Evolutionary conservation across 1,140 invertebrate species (phyloP).

Genomic region (Ceratoteleas bidentatus): DNA sequence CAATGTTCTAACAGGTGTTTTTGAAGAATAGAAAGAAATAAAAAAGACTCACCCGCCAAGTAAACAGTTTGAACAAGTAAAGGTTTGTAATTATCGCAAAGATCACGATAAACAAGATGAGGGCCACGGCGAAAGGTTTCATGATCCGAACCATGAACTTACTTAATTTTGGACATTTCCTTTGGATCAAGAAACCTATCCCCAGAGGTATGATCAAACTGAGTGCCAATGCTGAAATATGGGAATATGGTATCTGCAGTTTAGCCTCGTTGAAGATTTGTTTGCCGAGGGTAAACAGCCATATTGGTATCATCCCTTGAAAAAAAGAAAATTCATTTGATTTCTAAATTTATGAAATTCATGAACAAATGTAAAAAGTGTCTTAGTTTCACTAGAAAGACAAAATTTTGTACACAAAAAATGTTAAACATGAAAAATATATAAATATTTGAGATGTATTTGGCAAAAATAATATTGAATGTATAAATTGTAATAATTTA

Average conservation of each 20-base stretch:
- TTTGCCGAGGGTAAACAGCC: conserved; percentile 96
- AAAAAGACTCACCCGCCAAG: conserved; percentile 87
- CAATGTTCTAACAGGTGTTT: background rate
- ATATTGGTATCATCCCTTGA: conserved; percentile 95
- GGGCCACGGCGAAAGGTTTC: conserved; percentile 91
- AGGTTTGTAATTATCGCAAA: conserved; percentile 95
- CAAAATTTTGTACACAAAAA: no score
- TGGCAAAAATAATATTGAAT: no score
- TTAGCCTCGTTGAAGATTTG: conserved; percentile 88
- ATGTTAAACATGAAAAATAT: no score
- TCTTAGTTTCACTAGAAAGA: no score
- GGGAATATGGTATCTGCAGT: conserved; percentile 90
- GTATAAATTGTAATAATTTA: no score
- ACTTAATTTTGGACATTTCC: conserved; percentile 85
- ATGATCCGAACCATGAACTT: conserved; percentile 89
- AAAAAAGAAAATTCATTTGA: conserved; percentile 17
- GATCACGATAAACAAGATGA: conserved; percentile 94
- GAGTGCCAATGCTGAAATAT: conserved; percentile 88
- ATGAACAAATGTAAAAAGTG: no score
- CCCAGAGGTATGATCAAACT: conserved; percentile 91
- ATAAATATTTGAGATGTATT: no score
- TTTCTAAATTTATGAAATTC: no score
- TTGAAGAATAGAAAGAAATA: conserved; percentile 6
- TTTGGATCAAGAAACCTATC: conserved; percentile 90
- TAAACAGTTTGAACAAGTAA: conserved; percentile 94